Evolutionary conservation across 2,888 invertebrate genomes (phyloP).

Genomic region (Campopleginae sp.): DNA sequence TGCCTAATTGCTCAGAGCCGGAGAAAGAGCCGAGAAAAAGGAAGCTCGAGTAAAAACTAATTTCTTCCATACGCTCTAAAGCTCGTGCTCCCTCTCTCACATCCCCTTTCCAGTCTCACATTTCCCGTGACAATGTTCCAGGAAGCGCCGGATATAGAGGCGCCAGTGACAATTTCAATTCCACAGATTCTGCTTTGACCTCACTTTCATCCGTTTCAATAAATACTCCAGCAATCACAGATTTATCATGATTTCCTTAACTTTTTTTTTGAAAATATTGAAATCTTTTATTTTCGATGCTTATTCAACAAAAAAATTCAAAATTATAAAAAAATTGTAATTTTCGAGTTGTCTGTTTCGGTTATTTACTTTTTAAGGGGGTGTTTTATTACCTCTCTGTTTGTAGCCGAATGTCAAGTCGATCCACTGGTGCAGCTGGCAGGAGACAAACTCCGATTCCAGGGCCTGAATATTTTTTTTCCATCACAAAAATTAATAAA

Average conservation of each 20-base stretch:
- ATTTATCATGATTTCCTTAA: neutral
- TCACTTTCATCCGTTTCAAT: constrained; percentile 72
- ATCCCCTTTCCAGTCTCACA: constrained; percentile 56
- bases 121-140: constrained; percentile 75
- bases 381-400: constrained; percentile 90
- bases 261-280: neutral
- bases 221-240: constrained; percentile 1
- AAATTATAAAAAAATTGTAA: neutral
- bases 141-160: constrained; percentile 84
- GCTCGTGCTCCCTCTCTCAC: constrained; percentile 38
- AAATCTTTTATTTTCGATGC: neutral
- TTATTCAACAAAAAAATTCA: neutral
- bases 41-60: constrained; percentile 81
- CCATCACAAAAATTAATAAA: neutral
- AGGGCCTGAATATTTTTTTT: constrained; percentile 88
- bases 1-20: constrained; percentile 82
- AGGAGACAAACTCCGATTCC: constrained; percentile 99
- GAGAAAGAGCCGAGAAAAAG: constrained; percentile 61
- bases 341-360: neutral
- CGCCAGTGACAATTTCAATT: constrained; percentile 83
- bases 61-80: constrained; percentile 82
- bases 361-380: neutral
- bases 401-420: constrained; percentile 99
- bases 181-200: constrained; percentile 79
- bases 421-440: constrained; percentile 99